phyloP scores from a whole-genome alignment of 2,113 vertebrate species.

The Atractosteus spatula region DNA sequence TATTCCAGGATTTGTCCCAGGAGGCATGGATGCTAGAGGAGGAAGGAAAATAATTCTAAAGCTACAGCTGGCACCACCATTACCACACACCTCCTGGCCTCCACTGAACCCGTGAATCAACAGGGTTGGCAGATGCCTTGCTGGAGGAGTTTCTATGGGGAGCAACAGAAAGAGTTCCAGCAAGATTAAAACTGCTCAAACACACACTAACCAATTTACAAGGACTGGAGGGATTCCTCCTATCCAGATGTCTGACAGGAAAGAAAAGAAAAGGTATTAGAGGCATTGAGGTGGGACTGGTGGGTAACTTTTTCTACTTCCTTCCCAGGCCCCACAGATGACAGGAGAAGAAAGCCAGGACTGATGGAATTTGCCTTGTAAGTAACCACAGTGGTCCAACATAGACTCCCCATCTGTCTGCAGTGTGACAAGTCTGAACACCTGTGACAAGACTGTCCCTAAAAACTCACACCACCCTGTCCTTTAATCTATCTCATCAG shows the following conservation, averaged over 20 bases:
- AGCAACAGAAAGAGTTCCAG: no score
- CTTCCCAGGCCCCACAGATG: background rate
- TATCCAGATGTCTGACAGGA: no score
- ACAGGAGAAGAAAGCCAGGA: background rate
- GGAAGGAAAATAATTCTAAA: background rate
- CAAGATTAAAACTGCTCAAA: no score
- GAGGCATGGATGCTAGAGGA: background rate
- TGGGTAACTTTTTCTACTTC: background rate
- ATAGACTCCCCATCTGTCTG: background rate
- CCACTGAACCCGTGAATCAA: no score
- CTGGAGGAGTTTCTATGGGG: no score
- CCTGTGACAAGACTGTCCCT: background rate
- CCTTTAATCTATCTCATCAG: background rate
- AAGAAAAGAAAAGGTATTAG: no score
- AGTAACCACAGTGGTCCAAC: background rate
- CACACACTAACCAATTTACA: no score
- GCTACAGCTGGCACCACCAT: no score
- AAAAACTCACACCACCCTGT: background rate
- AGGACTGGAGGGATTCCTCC: no score
- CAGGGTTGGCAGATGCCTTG: no score
- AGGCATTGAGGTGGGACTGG: no score
- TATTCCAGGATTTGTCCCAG: background rate
- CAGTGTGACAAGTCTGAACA: background rate
- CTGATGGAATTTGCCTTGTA: background rate
- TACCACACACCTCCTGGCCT: no score